phyloP scores from a whole-genome alignment of 2,888 invertebrate genomes.

The Ochropleura plecta region DNA sequence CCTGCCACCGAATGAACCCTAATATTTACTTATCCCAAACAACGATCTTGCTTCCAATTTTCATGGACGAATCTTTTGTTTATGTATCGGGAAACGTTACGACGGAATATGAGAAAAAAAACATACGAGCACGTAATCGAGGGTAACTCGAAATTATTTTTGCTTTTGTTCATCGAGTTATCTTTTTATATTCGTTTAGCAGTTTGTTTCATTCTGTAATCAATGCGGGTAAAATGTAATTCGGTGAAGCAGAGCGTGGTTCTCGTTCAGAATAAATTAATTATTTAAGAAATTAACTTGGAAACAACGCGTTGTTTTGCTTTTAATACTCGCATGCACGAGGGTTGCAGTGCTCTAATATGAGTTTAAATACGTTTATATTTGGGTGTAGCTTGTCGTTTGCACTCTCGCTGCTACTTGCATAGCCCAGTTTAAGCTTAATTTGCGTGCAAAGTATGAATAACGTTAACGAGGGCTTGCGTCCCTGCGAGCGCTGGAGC shows the following conservation, averaged over 20 bases:
- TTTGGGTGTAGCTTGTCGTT: conserved; percentile 47
- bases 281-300: conserved; percentile 26
- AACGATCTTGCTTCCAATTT: conserved; percentile 57
- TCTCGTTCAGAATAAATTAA: not conserved
- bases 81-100: conserved; percentile 52
- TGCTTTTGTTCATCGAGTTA: conserved; percentile 1
- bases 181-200: not conserved
- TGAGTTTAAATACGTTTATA: conserved; percentile 39
- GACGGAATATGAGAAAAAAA: conserved; percentile 40
- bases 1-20: conserved; percentile 34
- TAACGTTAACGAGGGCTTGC: conserved; percentile 60
- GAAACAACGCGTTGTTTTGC: conserved; percentile 10
- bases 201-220: conserved; percentile 1
- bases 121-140: conserved; percentile 11
- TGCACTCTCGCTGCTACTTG: conserved; percentile 40
- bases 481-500: conserved; percentile 44
- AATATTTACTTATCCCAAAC: conserved; percentile 60
- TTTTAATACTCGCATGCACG: conserved; percentile 9
- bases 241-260: not conserved
- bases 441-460: conserved; percentile 62
- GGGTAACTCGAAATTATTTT: conserved; percentile 14
- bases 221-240: not conserved
- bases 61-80: conserved; percentile 48
- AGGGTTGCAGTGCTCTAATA: conserved; percentile 39
- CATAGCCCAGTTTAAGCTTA: conserved; percentile 59